Evolutionary conservation across 2,888 invertebrate genomes (phyloP), one percentile per base, ranked within the genome.

Genomic region (Ophion obscuratus): DNA sequence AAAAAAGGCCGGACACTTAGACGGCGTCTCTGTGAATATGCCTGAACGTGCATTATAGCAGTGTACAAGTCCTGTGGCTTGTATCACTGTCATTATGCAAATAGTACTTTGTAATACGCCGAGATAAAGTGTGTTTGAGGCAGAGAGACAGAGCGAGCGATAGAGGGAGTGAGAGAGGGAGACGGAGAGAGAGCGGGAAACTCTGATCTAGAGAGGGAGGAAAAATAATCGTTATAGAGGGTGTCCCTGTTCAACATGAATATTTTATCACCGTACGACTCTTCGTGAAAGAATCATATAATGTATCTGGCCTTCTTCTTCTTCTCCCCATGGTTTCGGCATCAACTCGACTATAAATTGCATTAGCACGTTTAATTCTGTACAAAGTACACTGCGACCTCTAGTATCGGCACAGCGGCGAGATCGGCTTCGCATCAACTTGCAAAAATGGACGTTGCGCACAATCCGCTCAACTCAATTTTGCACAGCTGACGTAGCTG

Each of bases 21-120:
- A 59, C 57, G 79, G 14, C 53, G 70, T 61, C 78, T 79, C 61
- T 59, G 66, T 47, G 81, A 81, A 81, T 73, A 64, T 70, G 70
- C 31, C 44, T 27, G 75, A 70, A 53, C 47, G 66, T 64, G 31
- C 61, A 59, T 64, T 81, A 77, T 71, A 31, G 75, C 44, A 66
- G 64, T 66, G 70, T 75, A 73, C 78, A 61, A 79, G 40, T 79
- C 47, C 70, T 70, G 68, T 53, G 62, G 81, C 81, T 74, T 53
- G 74, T 85, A 85, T 85, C 77, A 81, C 81, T 78, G 85, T 85
- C 81, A 85, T 85, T 85, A 81, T 78, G 85, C 40, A 85, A 85
- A 85, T 85, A 74, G 78, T 81, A 81, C 85, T 81, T 85, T 81
- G 81, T 81, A 85, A 81, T 81, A 61, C 66, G 62, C 53, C 81